These are phyloP conservation scores for Anastrepha obliqua DNA, from an alignment of 1,140 invertebrate species.

Conservation along the genomic window DNA sequence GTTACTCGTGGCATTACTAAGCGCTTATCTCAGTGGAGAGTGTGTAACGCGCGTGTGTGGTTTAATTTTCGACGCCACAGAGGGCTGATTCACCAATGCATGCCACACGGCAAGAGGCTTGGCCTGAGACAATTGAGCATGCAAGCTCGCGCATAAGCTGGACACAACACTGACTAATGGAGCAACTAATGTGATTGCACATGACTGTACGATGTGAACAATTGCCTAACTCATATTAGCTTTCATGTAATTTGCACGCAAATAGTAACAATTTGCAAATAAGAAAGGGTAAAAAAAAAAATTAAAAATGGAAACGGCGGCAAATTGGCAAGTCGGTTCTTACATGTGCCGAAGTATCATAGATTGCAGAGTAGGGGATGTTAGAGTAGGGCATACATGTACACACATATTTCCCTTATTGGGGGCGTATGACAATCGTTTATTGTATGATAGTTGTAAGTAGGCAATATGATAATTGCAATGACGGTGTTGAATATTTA, in stretches of 20 bases:
- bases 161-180: background rate
- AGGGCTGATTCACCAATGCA: background rate
- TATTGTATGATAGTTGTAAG: background rate
- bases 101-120: background rate
- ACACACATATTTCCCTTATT: background rate
- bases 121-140: background rate
- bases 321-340: background rate
- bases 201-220: background rate
- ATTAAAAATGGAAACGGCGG: background rate
- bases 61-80: constrained; percentile 17
- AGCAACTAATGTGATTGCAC: constrained; percentile 20
- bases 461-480: constrained; percentile 30
- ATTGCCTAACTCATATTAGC: constrained; percentile 6
- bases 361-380: background rate
- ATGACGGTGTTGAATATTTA: background rate
- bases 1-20: background rate
- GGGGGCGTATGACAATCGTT: constrained; percentile 4
- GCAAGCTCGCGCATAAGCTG: background rate
- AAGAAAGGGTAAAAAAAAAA: background rate
- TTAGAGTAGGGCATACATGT: background rate
- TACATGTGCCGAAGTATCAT: background rate
- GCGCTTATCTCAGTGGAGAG: background rate
- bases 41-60: background rate
- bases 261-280: background rate
- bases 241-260: background rate